Percentiles rank a stretch among this genome's conserved stretches.
phyloP scores from a whole-genome alignment of 2,888 invertebrate genomes.

The Parelbella ahira region DNA sequence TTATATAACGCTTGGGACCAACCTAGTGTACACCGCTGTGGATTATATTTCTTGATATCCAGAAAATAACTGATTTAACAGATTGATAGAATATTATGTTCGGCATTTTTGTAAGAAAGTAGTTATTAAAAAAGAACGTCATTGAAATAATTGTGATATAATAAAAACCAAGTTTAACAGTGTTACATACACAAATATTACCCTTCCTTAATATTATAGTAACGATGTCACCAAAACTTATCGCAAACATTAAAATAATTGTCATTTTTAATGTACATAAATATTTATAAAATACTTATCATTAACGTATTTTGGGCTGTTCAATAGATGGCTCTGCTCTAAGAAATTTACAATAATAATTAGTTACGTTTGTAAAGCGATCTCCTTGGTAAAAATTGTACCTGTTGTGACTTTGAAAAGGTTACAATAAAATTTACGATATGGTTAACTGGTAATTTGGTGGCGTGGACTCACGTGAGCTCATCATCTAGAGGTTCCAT shows the following conservation, averaged over 20 bases:
- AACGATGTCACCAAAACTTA: constrained; percentile 29
- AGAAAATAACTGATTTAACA: no score
- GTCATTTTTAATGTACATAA: constrained; percentile 51
- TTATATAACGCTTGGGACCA: no score
- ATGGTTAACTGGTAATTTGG: constrained; percentile 44
- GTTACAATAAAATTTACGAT: constrained; percentile 40
- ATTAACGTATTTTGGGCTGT: constrained; percentile 43
- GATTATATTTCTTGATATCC: no score
- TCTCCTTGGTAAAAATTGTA: constrained; percentile 70
- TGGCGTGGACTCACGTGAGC: constrained; percentile 14
- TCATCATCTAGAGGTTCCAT: constrained; percentile 14
- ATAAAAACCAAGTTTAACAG: no score
- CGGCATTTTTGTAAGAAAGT: no score
- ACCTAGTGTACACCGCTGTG: no score
- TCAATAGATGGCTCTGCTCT: constrained; percentile 48
- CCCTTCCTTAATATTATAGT: constrained; percentile 10
- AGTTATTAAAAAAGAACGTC: no score
- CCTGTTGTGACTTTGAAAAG: constrained; percentile 47
- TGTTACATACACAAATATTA: no score
- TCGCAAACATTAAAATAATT: constrained; percentile 49
- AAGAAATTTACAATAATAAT: constrained; percentile 51
- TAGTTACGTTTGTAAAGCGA: constrained; percentile 60
- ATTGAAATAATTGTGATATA: no score
- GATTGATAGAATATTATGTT: no score
- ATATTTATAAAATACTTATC: constrained; percentile 49